Evolutionary conservation across 2,113 vertebrate species (phyloP).

Genomic region (Colius striatus): DNA sequence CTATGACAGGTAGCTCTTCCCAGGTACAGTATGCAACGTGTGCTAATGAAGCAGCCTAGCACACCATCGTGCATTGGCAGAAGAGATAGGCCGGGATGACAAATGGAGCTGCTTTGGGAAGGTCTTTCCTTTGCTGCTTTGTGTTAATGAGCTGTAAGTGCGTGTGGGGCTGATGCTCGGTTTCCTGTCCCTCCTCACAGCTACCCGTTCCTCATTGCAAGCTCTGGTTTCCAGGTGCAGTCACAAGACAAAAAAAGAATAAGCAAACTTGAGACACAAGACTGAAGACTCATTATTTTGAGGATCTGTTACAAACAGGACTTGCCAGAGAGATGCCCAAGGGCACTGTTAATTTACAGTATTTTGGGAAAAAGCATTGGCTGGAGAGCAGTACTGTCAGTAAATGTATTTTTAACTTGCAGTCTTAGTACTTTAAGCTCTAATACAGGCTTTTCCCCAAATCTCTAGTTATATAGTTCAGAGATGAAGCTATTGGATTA

Average conservation of each 20-base stretch:
- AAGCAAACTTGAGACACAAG: neutral
- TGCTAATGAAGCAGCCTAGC: neutral
- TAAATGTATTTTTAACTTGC: neutral
- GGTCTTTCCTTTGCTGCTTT: neutral
- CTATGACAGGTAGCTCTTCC: neutral
- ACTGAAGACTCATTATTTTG: neutral
- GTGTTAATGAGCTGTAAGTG: neutral
- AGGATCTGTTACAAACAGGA: neutral
- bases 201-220: neutral
- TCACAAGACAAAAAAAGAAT: neutral
- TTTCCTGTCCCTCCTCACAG: neutral
- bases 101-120: neutral
- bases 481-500: neutral
- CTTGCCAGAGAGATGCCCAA: neutral
- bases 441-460: neutral
- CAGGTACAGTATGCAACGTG: neutral
- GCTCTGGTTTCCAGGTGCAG: neutral
- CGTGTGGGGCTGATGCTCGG: fast-evolving
- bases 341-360: neutral
- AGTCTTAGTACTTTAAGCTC: neutral
- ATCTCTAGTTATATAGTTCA: neutral
- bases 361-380: neutral
- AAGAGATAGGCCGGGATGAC: neutral
- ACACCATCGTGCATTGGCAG: fast-evolving
- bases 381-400: neutral